These are phyloP conservation scores for Polydrusus cervinus DNA, from an alignment of 2,888 invertebrate species.

Conservation along the genomic window DNA sequence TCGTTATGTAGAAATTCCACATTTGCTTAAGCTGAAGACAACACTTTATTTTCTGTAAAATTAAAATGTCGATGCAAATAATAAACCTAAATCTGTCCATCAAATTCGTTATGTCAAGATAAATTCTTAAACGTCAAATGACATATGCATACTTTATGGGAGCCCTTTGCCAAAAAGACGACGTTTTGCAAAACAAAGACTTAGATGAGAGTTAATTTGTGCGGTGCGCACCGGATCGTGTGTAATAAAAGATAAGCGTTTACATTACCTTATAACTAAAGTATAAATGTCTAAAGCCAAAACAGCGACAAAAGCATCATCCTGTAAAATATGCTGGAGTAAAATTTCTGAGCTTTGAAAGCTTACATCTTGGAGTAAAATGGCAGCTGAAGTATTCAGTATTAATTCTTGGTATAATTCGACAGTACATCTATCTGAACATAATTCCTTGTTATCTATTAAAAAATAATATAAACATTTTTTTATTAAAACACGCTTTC, in stretches of 20 bases:
- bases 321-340: slow-evolving; percentile 60
- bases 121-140: too few species aligned
- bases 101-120: too few species aligned
- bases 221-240: too few species aligned
- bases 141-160: too few species aligned
- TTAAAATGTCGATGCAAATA: too few species aligned
- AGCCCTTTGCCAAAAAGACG: too few species aligned
- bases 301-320: slow-evolving; percentile 61
- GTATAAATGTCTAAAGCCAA: slow-evolving; percentile 64
- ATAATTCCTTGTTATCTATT: slow-evolving; percentile 13
- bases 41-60: too few species aligned
- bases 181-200: too few species aligned
- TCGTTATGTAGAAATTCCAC: too few species aligned
- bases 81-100: too few species aligned
- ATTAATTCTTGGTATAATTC: slow-evolving; percentile 52
- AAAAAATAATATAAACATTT: not conserved
- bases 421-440: not conserved
- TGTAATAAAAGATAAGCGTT: not conserved
- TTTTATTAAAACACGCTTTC: not conserved
- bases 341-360: slow-evolving; percentile 59
- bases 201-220: too few species aligned
- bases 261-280: slow-evolving; percentile 61
- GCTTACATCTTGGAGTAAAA: slow-evolving; percentile 55
- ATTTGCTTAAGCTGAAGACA: too few species aligned
- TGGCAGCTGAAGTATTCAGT: slow-evolving; percentile 55